Evolutionary conservation across 2,797 vertebrate species (phyloP).

Genomic region (Phataginus tricuspis): DNA sequence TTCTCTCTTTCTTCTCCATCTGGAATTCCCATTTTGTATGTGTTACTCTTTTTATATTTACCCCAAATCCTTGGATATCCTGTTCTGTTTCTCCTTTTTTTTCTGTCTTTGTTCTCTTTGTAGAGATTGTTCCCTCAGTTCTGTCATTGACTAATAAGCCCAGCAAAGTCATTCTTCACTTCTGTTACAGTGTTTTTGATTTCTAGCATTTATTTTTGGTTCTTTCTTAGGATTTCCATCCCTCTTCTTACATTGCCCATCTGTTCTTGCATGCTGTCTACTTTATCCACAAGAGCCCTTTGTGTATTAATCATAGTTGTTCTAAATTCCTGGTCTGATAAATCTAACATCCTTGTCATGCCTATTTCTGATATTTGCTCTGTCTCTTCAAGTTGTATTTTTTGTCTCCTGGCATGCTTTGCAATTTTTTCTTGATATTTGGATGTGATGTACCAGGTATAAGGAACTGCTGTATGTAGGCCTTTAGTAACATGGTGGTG

Average conservation of each 20-base stretch:
- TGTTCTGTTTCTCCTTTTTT: background rate
- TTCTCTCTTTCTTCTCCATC: background rate
- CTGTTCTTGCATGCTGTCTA: background rate
- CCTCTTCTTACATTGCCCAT: background rate
- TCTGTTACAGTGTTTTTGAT: background rate
- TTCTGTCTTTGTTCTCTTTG: background rate
- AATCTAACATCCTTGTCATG: background rate
- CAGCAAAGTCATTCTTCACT: background rate
- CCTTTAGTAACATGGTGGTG: background rate
- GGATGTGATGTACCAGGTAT: background rate
- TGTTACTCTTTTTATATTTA: slow-evolving; percentile 14
- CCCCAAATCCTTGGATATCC: background rate
- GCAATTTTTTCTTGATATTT: background rate
- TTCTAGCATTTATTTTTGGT: background rate
- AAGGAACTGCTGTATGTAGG: background rate
- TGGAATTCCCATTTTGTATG: background rate
- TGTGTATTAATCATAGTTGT: background rate
- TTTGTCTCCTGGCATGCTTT: background rate
- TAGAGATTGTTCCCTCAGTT: background rate
- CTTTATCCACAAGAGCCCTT: background rate
- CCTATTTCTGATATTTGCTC: background rate
- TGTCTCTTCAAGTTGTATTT: background rate
- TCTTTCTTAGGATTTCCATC: slow-evolving; percentile 10
- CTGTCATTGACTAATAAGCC: background rate
- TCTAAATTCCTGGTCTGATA: background rate